Evolutionary conservation across 2,797 vertebrate species (phyloP).

Genomic region (Tragelaphus oryx): DNA sequence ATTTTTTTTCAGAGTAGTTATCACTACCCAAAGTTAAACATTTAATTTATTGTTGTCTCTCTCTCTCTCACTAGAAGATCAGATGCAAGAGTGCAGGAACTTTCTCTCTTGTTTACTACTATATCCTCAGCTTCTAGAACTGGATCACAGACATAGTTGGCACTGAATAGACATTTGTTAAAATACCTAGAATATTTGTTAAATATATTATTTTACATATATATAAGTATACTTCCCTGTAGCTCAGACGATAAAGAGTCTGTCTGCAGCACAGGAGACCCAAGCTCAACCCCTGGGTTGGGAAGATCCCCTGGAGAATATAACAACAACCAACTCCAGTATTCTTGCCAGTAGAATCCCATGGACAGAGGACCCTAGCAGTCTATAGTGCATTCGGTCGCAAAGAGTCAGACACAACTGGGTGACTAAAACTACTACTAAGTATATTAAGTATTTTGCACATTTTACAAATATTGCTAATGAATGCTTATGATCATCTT

Average conservation of each 20-base stretch:
- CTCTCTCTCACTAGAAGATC: neutral
- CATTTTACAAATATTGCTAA: neutral
- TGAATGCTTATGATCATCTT: neutral
- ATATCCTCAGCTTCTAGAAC: neutral
- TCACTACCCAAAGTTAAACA: neutral
- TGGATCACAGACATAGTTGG: neutral
- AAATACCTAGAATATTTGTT: neutral
- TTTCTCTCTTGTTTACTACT: neutral
- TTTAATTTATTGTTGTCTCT: neutral
- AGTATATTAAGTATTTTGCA: neutral
- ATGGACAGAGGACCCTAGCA: neutral
- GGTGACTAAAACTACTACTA: neutral
- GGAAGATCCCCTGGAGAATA: neutral
- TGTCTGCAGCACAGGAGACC: neutral
- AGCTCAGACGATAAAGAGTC: neutral
- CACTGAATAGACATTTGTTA: slow-evolving; percentile 10
- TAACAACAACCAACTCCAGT: neutral
- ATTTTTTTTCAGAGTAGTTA: neutral
- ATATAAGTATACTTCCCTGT: neutral
- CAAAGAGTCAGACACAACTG: neutral
- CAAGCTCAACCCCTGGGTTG: neutral
- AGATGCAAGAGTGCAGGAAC: neutral
- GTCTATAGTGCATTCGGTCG: neutral
- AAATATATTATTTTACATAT: neutral
- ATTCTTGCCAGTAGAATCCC: neutral